Conservation (phyloP, 2,797 vertebrate genomes). For the Trachops cirrhosus region DNA sequence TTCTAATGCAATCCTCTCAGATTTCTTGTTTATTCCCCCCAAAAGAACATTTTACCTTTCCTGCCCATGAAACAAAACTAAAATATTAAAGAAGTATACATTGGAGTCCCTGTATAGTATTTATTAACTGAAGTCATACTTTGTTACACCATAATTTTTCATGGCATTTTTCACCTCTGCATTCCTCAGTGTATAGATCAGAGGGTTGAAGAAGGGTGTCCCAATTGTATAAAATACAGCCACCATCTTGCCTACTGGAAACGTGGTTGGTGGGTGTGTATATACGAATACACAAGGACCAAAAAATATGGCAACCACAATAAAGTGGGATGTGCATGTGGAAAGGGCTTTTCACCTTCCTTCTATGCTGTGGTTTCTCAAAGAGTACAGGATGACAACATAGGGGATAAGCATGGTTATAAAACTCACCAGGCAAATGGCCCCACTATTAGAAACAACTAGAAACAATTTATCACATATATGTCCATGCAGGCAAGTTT, state of each 20-base stretch:
- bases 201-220: slow-evolving; percentile 50
- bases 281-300: slow-evolving; percentile 56
- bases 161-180: slow-evolving; percentile 47
- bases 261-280: not conserved
- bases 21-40: not conserved
- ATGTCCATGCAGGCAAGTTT: slow-evolving; percentile 39
- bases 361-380: slow-evolving; percentile 14
- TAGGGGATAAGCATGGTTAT: not conserved
- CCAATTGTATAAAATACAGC: slow-evolving; percentile 51
- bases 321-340: slow-evolving; percentile 37
- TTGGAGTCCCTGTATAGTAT: not conserved
- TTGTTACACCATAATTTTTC: not conserved
- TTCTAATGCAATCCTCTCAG: not conserved
- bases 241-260: slow-evolving; percentile 53
- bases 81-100: not conserved
- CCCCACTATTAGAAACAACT: slow-evolving; percentile 19
- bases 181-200: slow-evolving; percentile 65
- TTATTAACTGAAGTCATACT: not conserved
- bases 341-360: not conserved
- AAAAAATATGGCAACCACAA: slow-evolving; percentile 56
- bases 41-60: not conserved
- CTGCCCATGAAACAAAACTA: not conserved
- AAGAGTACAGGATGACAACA: slow-evolving; percentile 27
- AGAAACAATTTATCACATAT: slow-evolving; percentile 24
- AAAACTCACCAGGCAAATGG: slow-evolving; percentile 34